phyloP scores from a whole-genome alignment of 2,797 vertebrate genomes.

The Pitangus sulphuratus region DNA sequence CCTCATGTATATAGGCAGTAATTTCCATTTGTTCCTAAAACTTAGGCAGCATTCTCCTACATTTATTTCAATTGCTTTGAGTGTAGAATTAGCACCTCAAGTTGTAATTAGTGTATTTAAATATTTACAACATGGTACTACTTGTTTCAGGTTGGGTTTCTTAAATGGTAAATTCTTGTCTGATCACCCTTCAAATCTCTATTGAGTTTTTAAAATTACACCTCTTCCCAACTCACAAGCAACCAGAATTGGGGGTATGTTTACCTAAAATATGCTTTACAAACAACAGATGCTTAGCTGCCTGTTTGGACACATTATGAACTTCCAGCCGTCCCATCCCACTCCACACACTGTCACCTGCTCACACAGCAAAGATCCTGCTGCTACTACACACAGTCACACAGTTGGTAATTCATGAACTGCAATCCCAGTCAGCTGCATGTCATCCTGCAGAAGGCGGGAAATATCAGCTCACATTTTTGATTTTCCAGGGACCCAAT shows the following conservation, averaged over 20 bases:
- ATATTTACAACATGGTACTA: not conserved
- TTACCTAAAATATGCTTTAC: not conserved
- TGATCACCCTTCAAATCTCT: not conserved
- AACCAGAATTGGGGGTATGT: not conserved
- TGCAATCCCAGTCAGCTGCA: not conserved
- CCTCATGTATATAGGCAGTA: not conserved
- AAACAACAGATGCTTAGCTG: not conserved
- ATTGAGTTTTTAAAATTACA: not conserved
- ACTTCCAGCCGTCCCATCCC: not conserved
- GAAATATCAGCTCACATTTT: not conserved
- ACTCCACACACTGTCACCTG: not conserved
- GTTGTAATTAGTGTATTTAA: not conserved
- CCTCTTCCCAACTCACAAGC: not conserved
- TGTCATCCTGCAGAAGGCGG: not conserved
- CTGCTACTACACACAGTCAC: not conserved
- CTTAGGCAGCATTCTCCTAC: not conserved
- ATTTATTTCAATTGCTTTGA: not conserved
- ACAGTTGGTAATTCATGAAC: accelerated
- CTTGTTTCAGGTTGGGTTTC: not conserved
- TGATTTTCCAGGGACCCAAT: not conserved
- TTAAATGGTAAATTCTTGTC: not conserved
- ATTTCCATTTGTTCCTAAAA: not conserved
- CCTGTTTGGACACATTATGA: not conserved
- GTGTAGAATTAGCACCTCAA: not conserved
- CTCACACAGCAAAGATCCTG: not conserved